phyloP scores from a whole-genome alignment of 1,140 invertebrate species.

The Trichonephila clavata region DNA sequence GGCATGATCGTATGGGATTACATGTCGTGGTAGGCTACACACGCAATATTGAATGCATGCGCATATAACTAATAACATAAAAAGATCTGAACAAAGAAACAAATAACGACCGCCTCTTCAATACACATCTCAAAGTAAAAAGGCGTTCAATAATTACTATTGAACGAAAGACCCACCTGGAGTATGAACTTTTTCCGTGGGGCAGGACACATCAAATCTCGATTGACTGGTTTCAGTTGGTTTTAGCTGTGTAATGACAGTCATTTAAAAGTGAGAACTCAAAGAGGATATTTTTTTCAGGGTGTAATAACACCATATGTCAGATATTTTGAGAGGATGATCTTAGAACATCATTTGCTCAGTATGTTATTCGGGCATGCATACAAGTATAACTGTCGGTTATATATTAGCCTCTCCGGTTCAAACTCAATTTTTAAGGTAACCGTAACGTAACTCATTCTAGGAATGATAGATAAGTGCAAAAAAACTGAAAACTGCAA shows the following conservation, averaged over 20 bases:
- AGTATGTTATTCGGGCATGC: not conserved
- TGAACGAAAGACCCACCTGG: not conserved
- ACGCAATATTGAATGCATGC: no score
- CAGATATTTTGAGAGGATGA: not conserved
- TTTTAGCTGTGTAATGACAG: conserved; percentile 3
- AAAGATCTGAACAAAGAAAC: not conserved
- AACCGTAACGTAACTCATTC: no score
- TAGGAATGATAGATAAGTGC: no score
- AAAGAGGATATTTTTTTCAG: not conserved
- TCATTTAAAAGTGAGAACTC: conserved; percentile 23
- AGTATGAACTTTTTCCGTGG: not conserved
- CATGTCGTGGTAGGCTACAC: no score
- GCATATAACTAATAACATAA: no score
- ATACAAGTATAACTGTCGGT: no score
- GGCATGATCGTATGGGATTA: no score
- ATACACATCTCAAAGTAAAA: not conserved
- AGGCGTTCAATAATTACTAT: not conserved
- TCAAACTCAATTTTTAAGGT: no score
- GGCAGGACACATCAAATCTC: not conserved
- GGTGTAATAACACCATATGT: not conserved
- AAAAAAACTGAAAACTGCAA: no score
- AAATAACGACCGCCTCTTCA: not conserved
- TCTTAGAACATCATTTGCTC: not conserved
- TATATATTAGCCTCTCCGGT: no score
- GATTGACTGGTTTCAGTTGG: conserved; percentile 39